Percentiles rank a stretch among this genome's conserved stretches.
Evolutionary conservation across 1,140 invertebrate species (phyloP).

Genomic region (Asbolus verrucosus): DNA sequence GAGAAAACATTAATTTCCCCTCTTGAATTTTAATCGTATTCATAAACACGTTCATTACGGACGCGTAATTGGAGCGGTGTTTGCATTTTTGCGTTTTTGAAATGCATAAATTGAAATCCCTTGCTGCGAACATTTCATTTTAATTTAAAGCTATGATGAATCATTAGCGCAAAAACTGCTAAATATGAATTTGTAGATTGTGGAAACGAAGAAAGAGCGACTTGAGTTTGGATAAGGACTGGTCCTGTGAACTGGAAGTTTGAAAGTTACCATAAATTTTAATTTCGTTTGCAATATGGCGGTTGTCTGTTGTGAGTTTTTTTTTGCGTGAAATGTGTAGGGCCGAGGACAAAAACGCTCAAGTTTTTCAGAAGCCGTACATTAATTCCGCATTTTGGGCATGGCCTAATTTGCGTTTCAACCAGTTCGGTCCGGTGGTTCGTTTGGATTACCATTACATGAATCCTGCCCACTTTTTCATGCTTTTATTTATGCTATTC

Average conservation of each 20-base stretch:
- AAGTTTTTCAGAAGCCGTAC: constrained; percentile 27
- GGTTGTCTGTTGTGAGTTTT: not conserved
- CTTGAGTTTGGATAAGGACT: too few species aligned
- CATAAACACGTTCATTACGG: too few species aligned
- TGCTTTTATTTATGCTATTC: constrained; percentile 42
- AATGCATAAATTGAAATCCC: too few species aligned
- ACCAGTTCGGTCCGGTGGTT: constrained; percentile 28
- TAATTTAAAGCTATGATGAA: too few species aligned
- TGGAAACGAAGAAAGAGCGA: too few species aligned
- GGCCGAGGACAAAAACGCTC: constrained; percentile 10
- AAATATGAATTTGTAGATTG: too few species aligned
- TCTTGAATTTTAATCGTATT: too few species aligned
- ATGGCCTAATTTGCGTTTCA: constrained; percentile 39
- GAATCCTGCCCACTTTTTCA: constrained; percentile 33
- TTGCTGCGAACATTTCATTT: too few species aligned
- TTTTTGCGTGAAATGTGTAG: not conserved
- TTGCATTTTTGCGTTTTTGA: too few species aligned
- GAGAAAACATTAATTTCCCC: too few species aligned
- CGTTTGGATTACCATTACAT: constrained; percentile 41
- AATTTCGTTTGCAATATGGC: constrained; percentile 17
- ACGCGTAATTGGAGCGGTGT: too few species aligned
- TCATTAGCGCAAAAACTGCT: too few species aligned
- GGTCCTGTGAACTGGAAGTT: not conserved
- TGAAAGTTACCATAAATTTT: constrained; percentile 13
- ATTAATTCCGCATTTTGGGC: constrained; percentile 44